Base-by-base conservation (phyloP, 2,797 vertebrate species). In the Acanthurus tractus region DNA sequence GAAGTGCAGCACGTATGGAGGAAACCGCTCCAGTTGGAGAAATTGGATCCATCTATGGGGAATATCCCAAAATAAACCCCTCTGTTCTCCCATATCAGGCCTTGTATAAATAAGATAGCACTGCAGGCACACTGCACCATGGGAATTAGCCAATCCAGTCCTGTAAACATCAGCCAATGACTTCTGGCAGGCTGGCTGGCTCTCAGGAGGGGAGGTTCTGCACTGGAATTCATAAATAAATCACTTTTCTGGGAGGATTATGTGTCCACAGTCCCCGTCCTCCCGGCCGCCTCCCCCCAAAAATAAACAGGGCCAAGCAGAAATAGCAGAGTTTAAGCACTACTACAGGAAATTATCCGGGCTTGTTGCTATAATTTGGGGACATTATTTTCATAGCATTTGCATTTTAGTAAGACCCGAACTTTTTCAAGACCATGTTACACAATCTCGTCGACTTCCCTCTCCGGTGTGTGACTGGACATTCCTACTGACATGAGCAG, bases 101-200 rank as follows among this genome's bases (percentile, higher is more conserved):
- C 93, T 96, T 94, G 94, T 94, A 94, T 95, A 96, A 96, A 96
- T 96, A 95, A 96, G 95, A 96, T 95, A 95, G 95, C 92, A 88
- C 93, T 87, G 89, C 93, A 94, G 93, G 94, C 95, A 92, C 92
- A 94, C 91, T 91, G 93, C 93, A 92, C 90, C 93, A 94, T 95
- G 95, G 95, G 95, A 96, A 95, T 95, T 94, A 93, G 92, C 93
- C 95, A 94, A 95, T 95, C 93, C 90, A 90, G 93, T 93, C 90
- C 89, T 95, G 94, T 96, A 96, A 96, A 96, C 95, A 96, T 95
- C 93, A 93, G 92, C 90, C 94, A 93, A 88, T 93, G 94, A 95
- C 93, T 95, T 94, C 94, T 96, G 95, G 95, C 94, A 95, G 92
- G 90, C 92, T 79, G 86, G 83, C 76, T 56, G 65, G 80, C 86